Base-by-base conservation (phyloP, 2,888 invertebrate species). In the Pterostichus madidus region DNA sequence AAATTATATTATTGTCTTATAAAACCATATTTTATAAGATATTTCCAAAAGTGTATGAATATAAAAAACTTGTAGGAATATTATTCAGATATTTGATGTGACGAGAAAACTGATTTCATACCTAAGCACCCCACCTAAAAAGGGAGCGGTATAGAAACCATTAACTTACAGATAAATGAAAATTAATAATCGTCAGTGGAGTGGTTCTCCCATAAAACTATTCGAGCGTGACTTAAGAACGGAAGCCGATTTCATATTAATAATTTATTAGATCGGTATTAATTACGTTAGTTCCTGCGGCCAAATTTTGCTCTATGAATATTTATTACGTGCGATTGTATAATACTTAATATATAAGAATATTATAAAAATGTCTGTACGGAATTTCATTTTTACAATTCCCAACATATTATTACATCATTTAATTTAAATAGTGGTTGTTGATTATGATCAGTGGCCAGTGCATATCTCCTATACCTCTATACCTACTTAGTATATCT, bases 241-340 rank as follows among this genome's bases (percentile, higher is more conserved):
- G 81, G 81, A 81, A 81, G 81, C 75, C 52, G 81, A 61, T 81
- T 75, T 73, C 46, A 75, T 81, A 81, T 75, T 56, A 81, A 81
- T 81, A 64, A 79, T 79, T 79, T 79, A 81, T 81, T 75, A 81
- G 73, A 59, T 75, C 56, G 35, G 73, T 81, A 61, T 81, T 81
- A 73, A 81, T 81, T 80, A 59, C 78, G 56, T 56, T 59, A 56
- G 59, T 46, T 78, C 78, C 80, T 80, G 56, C 46, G 75, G 81
- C 59, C 68, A 73, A 80, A 80, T 73, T 61, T 78, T 39, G 31
- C 17, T 61, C 24, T 32, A 77, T 78, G 59, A 78, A 78, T 78
- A 78, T 78, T 59, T 78, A 78, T 78, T 39, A 35, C 7, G 56
- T 56, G 77, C 53, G 77, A 53, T 77, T 53, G 73, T 73, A 73